phyloP scores from a whole-genome alignment of 2,113 vertebrate species.

The Arothron firmamentum region DNA sequence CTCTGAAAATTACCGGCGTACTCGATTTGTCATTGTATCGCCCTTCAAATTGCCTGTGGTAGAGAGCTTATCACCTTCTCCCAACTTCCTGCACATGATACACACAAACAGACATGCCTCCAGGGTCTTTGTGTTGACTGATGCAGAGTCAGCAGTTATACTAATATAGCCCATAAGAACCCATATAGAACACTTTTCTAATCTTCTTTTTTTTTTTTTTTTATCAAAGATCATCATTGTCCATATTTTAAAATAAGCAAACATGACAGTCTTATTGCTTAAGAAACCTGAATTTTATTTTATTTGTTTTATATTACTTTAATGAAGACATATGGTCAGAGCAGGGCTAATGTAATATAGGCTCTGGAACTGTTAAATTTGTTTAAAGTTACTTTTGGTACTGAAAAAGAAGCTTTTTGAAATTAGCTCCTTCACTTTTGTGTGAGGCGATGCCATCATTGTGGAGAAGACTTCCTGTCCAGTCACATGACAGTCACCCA shows the following conservation, averaged over 20 bases:
- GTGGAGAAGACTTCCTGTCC: no score
- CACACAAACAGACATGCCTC: conserved; percentile 20
- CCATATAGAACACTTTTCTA: no score
- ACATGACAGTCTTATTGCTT: no score
- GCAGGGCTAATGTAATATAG: no score
- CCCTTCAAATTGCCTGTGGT: conserved; percentile 17
- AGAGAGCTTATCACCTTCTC: conserved; percentile 45
- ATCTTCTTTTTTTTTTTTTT: no score
- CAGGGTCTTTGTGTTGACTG: conserved; percentile 51
- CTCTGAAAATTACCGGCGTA: not conserved
- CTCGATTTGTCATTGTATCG: not conserved
- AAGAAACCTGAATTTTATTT: not conserved
- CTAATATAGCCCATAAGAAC: not conserved
- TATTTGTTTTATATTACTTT: not conserved
- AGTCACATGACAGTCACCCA: no score
- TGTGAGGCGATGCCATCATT: no score
- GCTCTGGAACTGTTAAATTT: no score
- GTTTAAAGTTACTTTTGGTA: no score
- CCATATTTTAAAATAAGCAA: not conserved
- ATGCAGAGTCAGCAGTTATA: conserved; percentile 49
- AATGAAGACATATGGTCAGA: no score
- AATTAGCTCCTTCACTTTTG: no score
- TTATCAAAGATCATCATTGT: not conserved
- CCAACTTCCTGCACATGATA: conserved; percentile 43
- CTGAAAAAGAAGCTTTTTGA: no score